These are phyloP conservation scores for Drosophila paulistorum DNA, from an alignment of 1,140 invertebrate species.

Conservation along the genomic window DNA sequence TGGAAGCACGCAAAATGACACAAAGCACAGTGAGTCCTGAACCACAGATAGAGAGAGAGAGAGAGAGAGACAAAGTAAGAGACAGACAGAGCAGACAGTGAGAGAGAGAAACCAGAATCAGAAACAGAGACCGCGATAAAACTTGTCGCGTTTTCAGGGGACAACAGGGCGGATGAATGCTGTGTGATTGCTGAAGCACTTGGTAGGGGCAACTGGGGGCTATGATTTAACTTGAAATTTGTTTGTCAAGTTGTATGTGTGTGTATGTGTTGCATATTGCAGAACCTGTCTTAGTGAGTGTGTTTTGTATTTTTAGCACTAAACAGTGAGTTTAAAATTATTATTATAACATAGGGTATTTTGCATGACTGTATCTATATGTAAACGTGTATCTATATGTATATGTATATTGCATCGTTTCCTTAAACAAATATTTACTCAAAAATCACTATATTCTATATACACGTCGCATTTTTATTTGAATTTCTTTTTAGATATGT, in stretches of 20 bases:
- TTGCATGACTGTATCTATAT: conserved; percentile 15
- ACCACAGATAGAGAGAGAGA: conserved; percentile 9
- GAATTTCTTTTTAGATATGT: conserved; percentile 31
- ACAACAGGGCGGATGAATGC: conserved; percentile 7
- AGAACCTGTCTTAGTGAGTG: not conserved
- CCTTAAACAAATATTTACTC: conserved; percentile 1
- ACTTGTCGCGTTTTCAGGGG: conserved; percentile 54
- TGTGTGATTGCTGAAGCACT: not conserved
- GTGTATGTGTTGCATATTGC: not conserved
- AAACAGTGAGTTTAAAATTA: conserved; percentile 1
- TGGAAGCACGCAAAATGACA: conserved; percentile 63
- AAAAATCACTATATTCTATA: conserved; percentile 37
- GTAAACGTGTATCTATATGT: not conserved
- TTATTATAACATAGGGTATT: conserved; percentile 1
- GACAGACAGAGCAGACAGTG: not conserved
- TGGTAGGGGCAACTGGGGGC: not conserved
- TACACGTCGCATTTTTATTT: conserved; percentile 71
- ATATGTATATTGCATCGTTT: conserved; percentile 55
- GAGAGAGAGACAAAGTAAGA: too few species aligned
- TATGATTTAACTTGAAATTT: conserved; percentile 19
- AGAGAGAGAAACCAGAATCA: conserved; percentile 51
- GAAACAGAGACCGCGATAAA: conserved; percentile 63
- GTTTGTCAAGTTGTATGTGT: conserved; percentile 13
- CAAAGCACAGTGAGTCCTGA: conserved; percentile 53
- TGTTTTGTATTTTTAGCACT: not conserved